A percentile compares a stretch with the other conserved stretches of the same genome.
Conservation (phyloP, 2,888 invertebrate genomes). For the Isoperla grammatica region DNA sequence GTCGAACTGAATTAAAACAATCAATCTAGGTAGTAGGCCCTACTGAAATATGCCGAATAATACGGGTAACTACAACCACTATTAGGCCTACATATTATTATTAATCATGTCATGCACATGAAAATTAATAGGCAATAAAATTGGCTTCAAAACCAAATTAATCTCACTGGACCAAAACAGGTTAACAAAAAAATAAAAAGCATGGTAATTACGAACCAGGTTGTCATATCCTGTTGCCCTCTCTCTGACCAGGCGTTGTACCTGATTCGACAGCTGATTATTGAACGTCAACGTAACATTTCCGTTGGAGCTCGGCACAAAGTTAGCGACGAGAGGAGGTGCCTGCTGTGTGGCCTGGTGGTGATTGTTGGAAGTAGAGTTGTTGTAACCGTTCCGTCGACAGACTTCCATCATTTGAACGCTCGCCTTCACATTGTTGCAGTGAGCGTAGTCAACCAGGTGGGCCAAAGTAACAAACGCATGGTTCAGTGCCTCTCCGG, state of each 20-base stretch:
- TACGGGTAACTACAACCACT: no score
- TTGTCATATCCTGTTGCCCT: conserved; percentile 70
- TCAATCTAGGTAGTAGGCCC: no score
- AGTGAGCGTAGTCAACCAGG: conserved; percentile 92
- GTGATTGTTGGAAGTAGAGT: conserved; percentile 46
- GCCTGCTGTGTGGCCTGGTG: conserved; percentile 47
- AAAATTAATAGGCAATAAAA: no score
- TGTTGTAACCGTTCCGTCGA: conserved; percentile 49
- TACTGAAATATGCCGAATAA: no score
- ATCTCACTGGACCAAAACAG: no score
- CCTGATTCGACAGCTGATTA: conserved; percentile 66
- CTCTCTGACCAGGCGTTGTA: conserved; percentile 64
- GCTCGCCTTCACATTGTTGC: conserved; percentile 94
- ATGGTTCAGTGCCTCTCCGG: conserved; percentile 92
- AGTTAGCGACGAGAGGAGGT: conserved; percentile 64
- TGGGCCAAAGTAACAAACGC: conserved; percentile 91
- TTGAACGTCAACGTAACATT: conserved; percentile 92
- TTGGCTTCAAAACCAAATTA: no score
- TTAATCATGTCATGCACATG: no score
- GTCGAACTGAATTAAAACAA: no score
- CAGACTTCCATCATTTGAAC: conserved; percentile 95
- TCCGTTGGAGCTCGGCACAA: conserved; percentile 69
- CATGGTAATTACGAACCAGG: conserved; percentile 48
- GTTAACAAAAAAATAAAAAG: conserved; percentile 18
- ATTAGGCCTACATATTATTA: no score